Base-by-base conservation (phyloP, 2,113 vertebrate genomes). In the Pachypanchax playfairii region DNA sequence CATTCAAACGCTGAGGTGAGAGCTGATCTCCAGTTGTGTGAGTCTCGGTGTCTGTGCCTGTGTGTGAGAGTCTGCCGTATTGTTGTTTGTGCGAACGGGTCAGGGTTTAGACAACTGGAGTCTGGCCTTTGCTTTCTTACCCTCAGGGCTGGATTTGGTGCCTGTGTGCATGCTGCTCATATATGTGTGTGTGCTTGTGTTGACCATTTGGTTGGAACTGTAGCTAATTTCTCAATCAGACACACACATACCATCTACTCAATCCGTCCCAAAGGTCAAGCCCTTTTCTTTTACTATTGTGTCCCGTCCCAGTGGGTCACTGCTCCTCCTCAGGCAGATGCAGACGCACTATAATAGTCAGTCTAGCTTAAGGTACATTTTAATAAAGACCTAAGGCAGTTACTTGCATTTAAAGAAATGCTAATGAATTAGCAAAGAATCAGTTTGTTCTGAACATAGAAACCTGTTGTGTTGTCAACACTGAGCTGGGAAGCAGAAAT, bases 71-170 rank as follows among this genome's bases (percentile, higher is more conserved):
- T 44, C 47, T 29, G 46, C 33, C 52, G 73, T 66, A 82, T 89
- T 85, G 80, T 86, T 89, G 84, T 82, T 85, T 85, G 84, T 80
- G 67, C 26, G 82, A 80, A 51, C 57, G 69, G 87, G 89, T 91
- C 88, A 87, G 82, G 83, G 88, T 90, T 89, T 86, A 90, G 85
- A 90, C 85, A 91, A 91, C 90, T 89, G 88, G 84, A 89, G 90
- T 90, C 82, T 89, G 88, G 85, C 84, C 86, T 87, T 85, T 87
- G 80, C 79, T 86, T 88, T 85, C 83, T 85, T 82, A 53, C 74
- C 88, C 90, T 87, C 73, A 46, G 88, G 88, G 86, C 76, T 78
- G 65, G 82, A 85, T 83, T 85, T 76, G 54, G 57, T 53, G 57
- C 65, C 62, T 68, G 44, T 64, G 54, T 39, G 46, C 20, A 28